These are phyloP conservation scores for Oikopleura dioica DNA, from an alignment of 23 tunicate species.

Conservation along the genomic window DNA sequence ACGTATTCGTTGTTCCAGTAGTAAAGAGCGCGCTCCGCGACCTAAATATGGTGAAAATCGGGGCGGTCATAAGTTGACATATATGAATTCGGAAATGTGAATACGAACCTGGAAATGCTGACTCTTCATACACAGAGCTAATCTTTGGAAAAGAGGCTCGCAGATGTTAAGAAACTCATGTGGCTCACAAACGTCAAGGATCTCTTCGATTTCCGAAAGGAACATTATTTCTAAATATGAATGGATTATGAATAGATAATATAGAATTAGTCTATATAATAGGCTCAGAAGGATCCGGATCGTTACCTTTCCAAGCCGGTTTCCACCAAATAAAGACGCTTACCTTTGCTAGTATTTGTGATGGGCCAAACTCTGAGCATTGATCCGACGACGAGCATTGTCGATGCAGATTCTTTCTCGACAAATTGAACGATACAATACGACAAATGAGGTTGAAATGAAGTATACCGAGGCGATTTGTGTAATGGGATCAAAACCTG, in stretches of 20 bases:
- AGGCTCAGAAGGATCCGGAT: too few species aligned
- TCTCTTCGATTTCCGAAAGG: constrained; percentile 72
- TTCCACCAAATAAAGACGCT: too few species aligned
- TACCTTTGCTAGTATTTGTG: background rate
- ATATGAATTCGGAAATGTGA: too few species aligned
- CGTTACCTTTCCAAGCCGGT: too few species aligned
- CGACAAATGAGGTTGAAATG: constrained; percentile 60
- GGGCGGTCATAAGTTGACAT: too few species aligned
- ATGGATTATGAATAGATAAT: too few species aligned
- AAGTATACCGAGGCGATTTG: constrained; percentile 18
- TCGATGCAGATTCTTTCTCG: constrained; percentile 39
- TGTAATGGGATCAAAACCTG: constrained; percentile 49
- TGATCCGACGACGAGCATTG: constrained; percentile 14
- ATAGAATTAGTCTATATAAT: too few species aligned
- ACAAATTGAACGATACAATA: constrained; percentile 72
- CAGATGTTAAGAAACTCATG: constrained; percentile 38
- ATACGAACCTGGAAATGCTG: constrained; percentile 70
- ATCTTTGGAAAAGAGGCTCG: constrained; percentile 20
- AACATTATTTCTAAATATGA: constrained; percentile 51
- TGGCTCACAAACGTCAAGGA: constrained; percentile 65
- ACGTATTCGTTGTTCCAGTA: background rate
- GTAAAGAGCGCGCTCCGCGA: background rate
- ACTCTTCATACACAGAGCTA: constrained; percentile 35
- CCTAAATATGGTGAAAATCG: too few species aligned
- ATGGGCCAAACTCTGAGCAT: constrained; percentile 38